Evolutionary conservation across 2,113 vertebrate species (phyloP), one percentile per base, ranked within the genome.

Genomic region (Zingel zingel): DNA sequence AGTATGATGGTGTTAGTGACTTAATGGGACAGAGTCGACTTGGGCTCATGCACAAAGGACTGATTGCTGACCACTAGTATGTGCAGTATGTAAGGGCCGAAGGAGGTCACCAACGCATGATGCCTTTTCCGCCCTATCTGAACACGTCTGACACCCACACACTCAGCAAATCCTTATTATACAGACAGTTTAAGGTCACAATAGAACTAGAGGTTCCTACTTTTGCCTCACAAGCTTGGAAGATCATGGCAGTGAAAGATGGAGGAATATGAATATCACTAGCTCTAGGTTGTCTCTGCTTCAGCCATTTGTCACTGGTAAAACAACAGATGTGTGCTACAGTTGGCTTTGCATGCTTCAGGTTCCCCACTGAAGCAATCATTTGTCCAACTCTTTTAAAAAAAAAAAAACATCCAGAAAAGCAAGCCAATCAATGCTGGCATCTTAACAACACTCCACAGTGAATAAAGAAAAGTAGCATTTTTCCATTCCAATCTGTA

Each of bases 311-410:
- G 59, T 59, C 23, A 66, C 54, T 33, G 68, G 54, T 65, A 83
- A 58, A 33, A 1, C 33, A 33, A 33, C 67, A 69, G 39, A 50
- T 64, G 53, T 3, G 5, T 73, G 43, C 27, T 47, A 12, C n/a
- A 74, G 64, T 78, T 64, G 58, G 30, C 70, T 67, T 61, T 62
- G 48, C 59, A 67, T 87, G 73, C 79, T 61, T 71, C 65, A 21
- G 57, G 36, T 63, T 33, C 63, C 59, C 58, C 53, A 84, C 23
- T 73, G 54, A 59, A 65, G 36, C 74, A 82, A 73, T 82, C 57
- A 66, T 68, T 76, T 66, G 66, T 71, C 70, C 47, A 61, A 30
- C 47, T 56, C 19, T 66, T 58, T 59, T 65, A 72, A 66, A 65
- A 65, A 62, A 0, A 43, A 10, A 43, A 33, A 30, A 30, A 33